Conservation (phyloP, 2,797 vertebrate genomes). For the Phylloscopus collybita region DNA sequence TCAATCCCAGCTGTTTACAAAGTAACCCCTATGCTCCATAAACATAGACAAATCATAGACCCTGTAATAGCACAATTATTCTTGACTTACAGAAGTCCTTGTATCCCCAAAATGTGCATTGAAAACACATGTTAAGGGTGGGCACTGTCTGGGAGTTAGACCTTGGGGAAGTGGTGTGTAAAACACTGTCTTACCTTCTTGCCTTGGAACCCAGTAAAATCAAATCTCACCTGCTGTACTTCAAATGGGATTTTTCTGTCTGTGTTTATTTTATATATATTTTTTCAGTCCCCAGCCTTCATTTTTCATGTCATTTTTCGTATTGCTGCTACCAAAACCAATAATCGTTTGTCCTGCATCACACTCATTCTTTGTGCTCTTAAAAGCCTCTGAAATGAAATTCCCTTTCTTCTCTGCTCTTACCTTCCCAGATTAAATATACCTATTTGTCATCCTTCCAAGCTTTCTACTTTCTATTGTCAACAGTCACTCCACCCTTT, state of each 20-base stretch:
- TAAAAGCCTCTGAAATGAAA: slow-evolving; percentile 57
- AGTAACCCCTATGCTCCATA: rapidly evolving
- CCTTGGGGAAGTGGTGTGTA: background rate
- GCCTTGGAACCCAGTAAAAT: background rate
- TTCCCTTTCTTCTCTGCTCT: slow-evolving; percentile 29
- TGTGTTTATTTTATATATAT: background rate
- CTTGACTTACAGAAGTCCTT: background rate
- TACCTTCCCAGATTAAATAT: slow-evolving; percentile 42
- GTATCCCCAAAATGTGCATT: background rate
- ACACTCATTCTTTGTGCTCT: slow-evolving; percentile 39
- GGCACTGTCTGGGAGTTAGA: background rate
- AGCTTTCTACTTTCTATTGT: slow-evolving; percentile 32
- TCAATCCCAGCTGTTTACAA: background rate
- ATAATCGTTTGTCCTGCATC: slow-evolving; percentile 42
- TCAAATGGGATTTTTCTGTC: slow-evolving; percentile 19
- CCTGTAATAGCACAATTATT: background rate
- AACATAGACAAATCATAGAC: background rate
- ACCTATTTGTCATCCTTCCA: slow-evolving; percentile 53
- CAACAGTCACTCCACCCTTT: background rate
- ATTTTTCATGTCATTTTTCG: slow-evolving; percentile 54
- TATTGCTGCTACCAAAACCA: slow-evolving; percentile 42
- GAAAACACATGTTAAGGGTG: background rate
- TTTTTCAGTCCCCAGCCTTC: background rate
- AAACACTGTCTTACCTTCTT: background rate
- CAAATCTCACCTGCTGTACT: background rate